A percentile compares a stretch with the other conserved stretches of the same genome.
Evolutionary conservation across 1,140 invertebrate species (phyloP).

Genomic region (Rhizoglyphus robini): DNA sequence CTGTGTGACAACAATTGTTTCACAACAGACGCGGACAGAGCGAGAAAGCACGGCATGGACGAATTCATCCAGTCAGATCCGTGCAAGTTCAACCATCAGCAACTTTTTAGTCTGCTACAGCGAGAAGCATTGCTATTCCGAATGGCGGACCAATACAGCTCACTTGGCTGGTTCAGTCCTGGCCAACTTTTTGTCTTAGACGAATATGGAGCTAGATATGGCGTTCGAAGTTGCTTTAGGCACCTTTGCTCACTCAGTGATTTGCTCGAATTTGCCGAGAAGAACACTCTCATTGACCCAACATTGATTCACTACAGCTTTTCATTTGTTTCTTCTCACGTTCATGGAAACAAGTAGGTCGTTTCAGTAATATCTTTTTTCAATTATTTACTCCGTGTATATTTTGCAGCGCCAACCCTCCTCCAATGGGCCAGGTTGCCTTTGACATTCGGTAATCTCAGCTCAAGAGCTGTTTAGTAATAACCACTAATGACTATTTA

Average conservation of each 20-base stretch:
- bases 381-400: not conserved
- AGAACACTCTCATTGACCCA: conserved; percentile 89
- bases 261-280: conserved; percentile 77
- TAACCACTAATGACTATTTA: too few relatives aligned
- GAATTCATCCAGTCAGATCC: conserved; percentile 97
- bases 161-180: conserved; percentile 97
- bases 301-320: conserved; percentile 97
- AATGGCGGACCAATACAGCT: conserved; percentile 91
- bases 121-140: conserved; percentile 85
- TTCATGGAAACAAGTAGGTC: conserved; percentile 84
- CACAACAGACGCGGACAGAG: conserved; percentile 68
- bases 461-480: too few relatives aligned
- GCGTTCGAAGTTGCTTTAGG: conserved; percentile 87
- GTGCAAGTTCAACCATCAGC: conserved; percentile 86
- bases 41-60: conserved; percentile 96
- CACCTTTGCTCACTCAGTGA: conserved; percentile 93
- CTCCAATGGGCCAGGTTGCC: conserved; percentile 28
- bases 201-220: conserved; percentile 95
- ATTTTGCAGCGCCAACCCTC: conserved; percentile 21
- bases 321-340: conserved; percentile 96
- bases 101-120: conserved; percentile 79
- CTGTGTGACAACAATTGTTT: not conserved
- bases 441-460: conserved; percentile 28
- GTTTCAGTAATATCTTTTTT: not conserved
- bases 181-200: conserved; percentile 96